These are phyloP conservation scores for Chiloscyllium punctatum DNA, from an alignment of 2,797 vertebrate genomes.

Conservation along the genomic window DNA sequence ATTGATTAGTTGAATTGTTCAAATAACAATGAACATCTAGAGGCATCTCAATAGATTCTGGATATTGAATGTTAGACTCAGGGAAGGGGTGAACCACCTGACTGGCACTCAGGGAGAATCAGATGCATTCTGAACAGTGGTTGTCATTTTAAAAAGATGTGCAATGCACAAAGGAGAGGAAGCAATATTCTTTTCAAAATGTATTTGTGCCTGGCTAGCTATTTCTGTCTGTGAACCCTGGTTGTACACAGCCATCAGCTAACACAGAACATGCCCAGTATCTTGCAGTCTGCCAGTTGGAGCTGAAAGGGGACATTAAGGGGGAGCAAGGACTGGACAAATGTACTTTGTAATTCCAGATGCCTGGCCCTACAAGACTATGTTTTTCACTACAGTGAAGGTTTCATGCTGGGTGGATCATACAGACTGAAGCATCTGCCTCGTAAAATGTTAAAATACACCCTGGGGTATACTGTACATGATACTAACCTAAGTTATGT, in stretches of 20 bases:
- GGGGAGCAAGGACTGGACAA: background rate
- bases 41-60: background rate
- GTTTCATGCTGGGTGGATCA: background rate
- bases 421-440: background rate
- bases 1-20: background rate
- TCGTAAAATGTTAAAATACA: background rate
- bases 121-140: too few relatives aligned
- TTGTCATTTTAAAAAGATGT: background rate
- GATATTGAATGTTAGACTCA: background rate
- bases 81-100: background rate
- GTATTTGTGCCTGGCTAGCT: too few relatives aligned
- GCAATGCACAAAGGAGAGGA: background rate
- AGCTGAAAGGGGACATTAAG: too few relatives aligned
- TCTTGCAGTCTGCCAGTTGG: too few relatives aligned
- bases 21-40: background rate
- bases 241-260: too few relatives aligned
- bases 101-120: background rate
- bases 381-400: background rate
- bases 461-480: background rate
- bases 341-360: background rate
- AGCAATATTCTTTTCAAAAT: too few relatives aligned
- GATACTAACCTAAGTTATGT: background rate
- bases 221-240: too few relatives aligned
- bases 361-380: background rate
- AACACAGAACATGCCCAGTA: too few relatives aligned